Conservation (phyloP, 2,113 vertebrate species). For the Hippoglossus stenolepis region DNA sequence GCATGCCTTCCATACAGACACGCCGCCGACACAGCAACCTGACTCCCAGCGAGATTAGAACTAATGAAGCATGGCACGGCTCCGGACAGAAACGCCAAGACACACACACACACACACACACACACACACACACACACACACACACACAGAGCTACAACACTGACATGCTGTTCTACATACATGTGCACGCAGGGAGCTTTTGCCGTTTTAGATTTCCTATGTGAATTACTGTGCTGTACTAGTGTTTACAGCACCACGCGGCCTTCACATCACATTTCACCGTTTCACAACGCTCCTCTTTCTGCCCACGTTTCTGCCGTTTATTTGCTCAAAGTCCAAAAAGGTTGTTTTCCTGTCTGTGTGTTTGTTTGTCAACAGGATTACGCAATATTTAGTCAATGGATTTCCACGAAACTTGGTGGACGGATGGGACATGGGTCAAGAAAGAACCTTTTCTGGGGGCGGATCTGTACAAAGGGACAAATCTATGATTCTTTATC, state of each 20-base stretch:
- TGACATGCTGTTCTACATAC: background rate
- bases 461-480: too few species aligned
- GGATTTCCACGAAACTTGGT: too few species aligned
- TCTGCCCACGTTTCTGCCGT: background rate
- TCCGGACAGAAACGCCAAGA: slow-evolving; percentile 41
- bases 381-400: too few species aligned
- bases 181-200: slow-evolving; percentile 19
- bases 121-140: too few species aligned
- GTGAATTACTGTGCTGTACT: background rate
- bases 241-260: background rate
- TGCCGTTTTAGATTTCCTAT: background rate
- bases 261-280: background rate
- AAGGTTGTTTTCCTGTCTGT: too few species aligned
- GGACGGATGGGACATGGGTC: too few species aligned
- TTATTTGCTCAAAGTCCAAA: background rate
- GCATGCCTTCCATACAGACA: slow-evolving; percentile 81
- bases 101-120: slow-evolving; percentile 21
- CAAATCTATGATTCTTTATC: too few species aligned
- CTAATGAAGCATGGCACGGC: slow-evolving; percentile 76
- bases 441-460: too few species aligned
- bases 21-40: slow-evolving; percentile 78
- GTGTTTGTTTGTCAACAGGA: background rate
- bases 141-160: slow-evolving; percentile 1
- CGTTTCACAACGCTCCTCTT: too few species aligned
- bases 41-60: slow-evolving; percentile 74